Base-by-base conservation (phyloP, 2,888 invertebrate species). In the Laothoe populi region DNA sequence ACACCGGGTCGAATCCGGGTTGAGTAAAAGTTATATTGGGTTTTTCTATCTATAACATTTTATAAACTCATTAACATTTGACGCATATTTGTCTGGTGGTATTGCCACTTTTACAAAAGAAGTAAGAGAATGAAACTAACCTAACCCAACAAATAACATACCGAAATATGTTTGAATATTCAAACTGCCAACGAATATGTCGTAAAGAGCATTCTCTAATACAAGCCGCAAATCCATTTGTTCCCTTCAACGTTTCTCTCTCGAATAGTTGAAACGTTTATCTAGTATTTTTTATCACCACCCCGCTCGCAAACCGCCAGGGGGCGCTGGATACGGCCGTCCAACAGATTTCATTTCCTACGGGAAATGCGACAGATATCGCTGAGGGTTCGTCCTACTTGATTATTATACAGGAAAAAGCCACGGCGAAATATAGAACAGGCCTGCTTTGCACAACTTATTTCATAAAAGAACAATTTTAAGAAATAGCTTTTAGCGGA, bases 331-430 rank as follows among this genome's bases (percentile, higher is more conserved):
- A 66, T 66, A 66, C 66, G 65, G 68, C 65, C 69, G 67, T 67
- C 66, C 61, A 57, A 61, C 64, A 66, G 70, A 70, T 77, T 76
- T 75, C 71, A 77, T 76, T 76, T 76, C 76, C 77, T 70, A 24
- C 45, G 62, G 70, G 70, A 75, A 70, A 73, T 69, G 64, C 67
- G 63, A 63, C 65, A 70, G 69, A 73, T 75, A 71, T 67, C 65
- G 53, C 49, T 53, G 60, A 64, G 57, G 62, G 60, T 42, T 40
- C 57, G 23, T 60, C 60, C 49, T 16, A 49, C 49, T 48, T 49
- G 60, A 62, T 60, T 64, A 62, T 61, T 64, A 63, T 45, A 63
- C 62, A 49, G 31, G 63, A 64, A 24, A 60, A 60, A 63, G 40
- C 38, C 24, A 58, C 44, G 16, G 23, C 3, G 16, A n/a, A 16